Conservation (phyloP, 1,140 invertebrate species). For the Lepidurus apus region DNA sequence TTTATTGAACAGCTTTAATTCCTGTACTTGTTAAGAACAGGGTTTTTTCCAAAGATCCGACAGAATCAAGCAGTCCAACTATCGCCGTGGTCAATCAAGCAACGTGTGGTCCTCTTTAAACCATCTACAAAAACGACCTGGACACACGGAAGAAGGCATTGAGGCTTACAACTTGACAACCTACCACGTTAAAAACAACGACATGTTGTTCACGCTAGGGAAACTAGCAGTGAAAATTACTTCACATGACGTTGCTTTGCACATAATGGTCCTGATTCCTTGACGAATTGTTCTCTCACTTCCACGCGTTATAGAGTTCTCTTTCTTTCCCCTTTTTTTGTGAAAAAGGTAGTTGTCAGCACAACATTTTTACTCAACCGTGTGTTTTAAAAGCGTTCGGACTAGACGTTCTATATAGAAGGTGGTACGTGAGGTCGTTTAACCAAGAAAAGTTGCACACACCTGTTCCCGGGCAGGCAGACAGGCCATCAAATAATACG, state of each 20-base stretch:
- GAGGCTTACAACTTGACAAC: not conserved
- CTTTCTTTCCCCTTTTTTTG: not conserved
- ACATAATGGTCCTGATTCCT: slow-evolving; percentile 10
- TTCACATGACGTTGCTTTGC: not conserved
- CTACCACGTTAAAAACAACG: not conserved
- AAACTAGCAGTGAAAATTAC: not conserved
- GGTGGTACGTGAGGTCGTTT: too few relatives aligned
- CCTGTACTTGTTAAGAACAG: too few relatives aligned
- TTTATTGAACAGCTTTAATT: too few relatives aligned
- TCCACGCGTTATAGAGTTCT: not conserved
- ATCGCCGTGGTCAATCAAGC: not conserved
- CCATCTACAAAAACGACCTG: not conserved
- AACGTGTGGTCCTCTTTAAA: not conserved
- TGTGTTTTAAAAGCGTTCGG: too few relatives aligned
- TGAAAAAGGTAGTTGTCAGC: not conserved
- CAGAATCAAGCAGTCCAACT: not conserved
- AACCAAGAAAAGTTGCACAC: too few relatives aligned
- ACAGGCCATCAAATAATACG: too few relatives aligned
- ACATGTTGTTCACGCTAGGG: not conserved
- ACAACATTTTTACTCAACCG: not conserved
- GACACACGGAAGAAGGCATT: not conserved
- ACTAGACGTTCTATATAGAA: too few relatives aligned
- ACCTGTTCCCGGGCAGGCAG: too few relatives aligned
- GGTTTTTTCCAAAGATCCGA: too few relatives aligned
- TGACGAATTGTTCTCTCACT: not conserved